Evolutionary conservation across 2,113 vertebrate species (phyloP), one percentile per base, ranked within the genome.

Genomic region (Rousettus leschenaultii): DNA sequence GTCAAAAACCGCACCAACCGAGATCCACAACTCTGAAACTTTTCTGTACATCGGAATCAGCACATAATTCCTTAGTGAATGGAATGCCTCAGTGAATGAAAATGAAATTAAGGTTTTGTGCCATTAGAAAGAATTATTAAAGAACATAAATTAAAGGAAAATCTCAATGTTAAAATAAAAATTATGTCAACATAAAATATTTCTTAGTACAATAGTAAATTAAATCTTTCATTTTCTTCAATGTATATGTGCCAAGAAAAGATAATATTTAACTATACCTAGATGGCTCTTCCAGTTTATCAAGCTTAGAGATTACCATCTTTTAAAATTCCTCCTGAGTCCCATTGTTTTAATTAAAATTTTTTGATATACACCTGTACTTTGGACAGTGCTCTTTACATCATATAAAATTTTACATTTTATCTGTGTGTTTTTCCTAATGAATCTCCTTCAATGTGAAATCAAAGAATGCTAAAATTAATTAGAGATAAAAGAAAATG

Each of bases 261-360:
- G 26, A 61, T 45, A 84, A 66, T 71, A n/a, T 0, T 63, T 71
- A 48, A 8, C 4, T 68, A 10, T 59, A 51, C 10, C 1, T 11
- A 78, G 0, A 57, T 22, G 28, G 2, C n/a, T 70, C 21, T 74
- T 91, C 14, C 13, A 78, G 78, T 57, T 93, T 28, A 84, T 80
- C 30, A 89, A 51, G 14, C 7, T 65, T 68, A 86, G n/a, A 66
- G 24, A 74, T 92, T 83, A 75, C 0, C 7, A 59, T 89, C 30
- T 93, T 93, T 21, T 86, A 38, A 95, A 94, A 96, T 30, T 2
- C 14, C 30, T 75, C 4, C 16, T 4, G 45, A 35, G 16, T n/a
- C 57, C 19, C 61, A 89, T 93, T 84, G 88, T 33, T 92, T 57
- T 95, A 93, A 95, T 95, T 87, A 96, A 91, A 97, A 77, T 95